Percentiles rank a stretch among this genome's conserved stretches.
Evolutionary conservation across 2,113 vertebrate genomes (phyloP).

Genomic region (Callipepla squamata): DNA sequence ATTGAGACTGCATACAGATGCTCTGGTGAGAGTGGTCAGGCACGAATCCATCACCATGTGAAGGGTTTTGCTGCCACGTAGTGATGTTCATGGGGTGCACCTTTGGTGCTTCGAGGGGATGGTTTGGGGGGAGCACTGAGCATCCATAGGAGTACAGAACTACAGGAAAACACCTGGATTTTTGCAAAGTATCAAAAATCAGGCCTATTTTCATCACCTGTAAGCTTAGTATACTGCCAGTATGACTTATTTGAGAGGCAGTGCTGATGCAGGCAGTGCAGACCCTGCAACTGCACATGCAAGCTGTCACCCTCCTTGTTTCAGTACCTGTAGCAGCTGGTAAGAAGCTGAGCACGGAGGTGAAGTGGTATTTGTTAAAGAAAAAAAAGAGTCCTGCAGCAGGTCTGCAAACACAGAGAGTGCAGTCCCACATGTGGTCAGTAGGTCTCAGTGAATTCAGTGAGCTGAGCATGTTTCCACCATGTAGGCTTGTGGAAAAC

Average conservation of each 20-base stretch:
- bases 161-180: background rate
- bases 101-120: background rate
- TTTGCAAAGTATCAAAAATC: background rate
- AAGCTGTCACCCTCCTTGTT: background rate
- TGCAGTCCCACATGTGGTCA: background rate
- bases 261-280: background rate
- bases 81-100: background rate
- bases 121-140: background rate
- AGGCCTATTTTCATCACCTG: background rate
- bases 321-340: background rate
- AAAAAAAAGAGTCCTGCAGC: background rate
- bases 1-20: background rate
- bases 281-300: background rate
- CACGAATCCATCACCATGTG: background rate
- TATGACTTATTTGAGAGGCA: background rate
- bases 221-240: background rate
- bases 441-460: background rate
- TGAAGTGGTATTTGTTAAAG: background rate
- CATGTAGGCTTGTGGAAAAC: background rate
- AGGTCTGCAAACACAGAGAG: background rate
- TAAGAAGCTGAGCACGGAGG: background rate
- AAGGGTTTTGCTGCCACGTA: background rate
- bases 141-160: background rate
- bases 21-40: background rate
- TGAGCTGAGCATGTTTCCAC: background rate